Percentiles rank a stretch among this genome's conserved stretches.
Evolutionary conservation across 2,888 invertebrate genomes (phyloP).

Genomic region (Melipona bicolor): DNA sequence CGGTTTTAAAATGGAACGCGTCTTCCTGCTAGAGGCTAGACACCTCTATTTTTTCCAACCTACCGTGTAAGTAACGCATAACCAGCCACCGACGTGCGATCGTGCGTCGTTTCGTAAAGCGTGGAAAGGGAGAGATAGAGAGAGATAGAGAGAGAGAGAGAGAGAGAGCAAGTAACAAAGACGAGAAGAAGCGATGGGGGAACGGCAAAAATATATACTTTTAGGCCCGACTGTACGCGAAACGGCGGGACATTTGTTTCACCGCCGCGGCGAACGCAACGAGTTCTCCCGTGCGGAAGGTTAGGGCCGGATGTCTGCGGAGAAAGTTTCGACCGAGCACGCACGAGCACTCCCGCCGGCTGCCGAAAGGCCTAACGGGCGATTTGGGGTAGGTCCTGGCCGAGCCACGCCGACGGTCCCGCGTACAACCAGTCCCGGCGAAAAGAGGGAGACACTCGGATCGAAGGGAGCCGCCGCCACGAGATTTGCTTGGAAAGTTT

Average conservation of each 20-base stretch:
- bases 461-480: constrained; percentile 40
- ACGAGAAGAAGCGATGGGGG: not conserved
- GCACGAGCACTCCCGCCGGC: constrained; percentile 51
- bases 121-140: too few species aligned
- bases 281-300: constrained; percentile 80
- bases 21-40: too few species aligned
- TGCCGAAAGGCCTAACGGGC: constrained; percentile 76
- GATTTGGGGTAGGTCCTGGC: constrained; percentile 81
- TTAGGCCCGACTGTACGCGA: constrained; percentile 70
- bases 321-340: constrained; percentile 76
- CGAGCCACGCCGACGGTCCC: constrained; percentile 45
- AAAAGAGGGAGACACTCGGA: constrained; percentile 47
- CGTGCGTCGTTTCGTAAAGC: not conserved
- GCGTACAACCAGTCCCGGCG: constrained; percentile 21
- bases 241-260: constrained; percentile 75
- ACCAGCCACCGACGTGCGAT: not conserved
- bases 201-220: constrained; percentile 2
- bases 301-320: constrained; percentile 79
- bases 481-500: constrained; percentile 68
- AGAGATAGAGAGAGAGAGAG: not conserved
- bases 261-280: constrained; percentile 73
- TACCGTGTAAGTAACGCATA: not conserved
- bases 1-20: too few species aligned
- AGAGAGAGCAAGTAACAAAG: too few species aligned
- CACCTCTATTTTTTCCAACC: not conserved